Evolutionary conservation across 2,113 vertebrate genomes (phyloP).

Genomic region (Aramus guarauna): DNA sequence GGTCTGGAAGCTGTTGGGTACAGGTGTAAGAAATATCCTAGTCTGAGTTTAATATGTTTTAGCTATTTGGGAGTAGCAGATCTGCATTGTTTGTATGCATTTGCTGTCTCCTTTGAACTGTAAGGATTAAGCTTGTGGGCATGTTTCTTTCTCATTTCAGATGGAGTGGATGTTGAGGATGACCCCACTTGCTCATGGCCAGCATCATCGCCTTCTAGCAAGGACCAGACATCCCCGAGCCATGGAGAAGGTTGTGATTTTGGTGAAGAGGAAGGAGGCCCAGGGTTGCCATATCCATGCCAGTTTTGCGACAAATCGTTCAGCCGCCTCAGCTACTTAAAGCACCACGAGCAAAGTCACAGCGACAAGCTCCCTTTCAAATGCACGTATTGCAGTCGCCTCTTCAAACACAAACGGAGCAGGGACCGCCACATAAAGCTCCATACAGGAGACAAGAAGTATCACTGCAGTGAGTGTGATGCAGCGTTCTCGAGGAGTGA

Average conservation of each 20-base stretch:
- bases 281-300: slow-evolving; percentile 93
- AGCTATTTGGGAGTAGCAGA: background rate
- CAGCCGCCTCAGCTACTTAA: slow-evolving; percentile 96
- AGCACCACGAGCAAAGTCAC: slow-evolving; percentile 98
- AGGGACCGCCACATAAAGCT: slow-evolving; percentile 96
- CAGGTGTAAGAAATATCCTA: background rate
- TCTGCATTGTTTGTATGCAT: accelerated
- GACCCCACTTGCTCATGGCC: slow-evolving; percentile 96
- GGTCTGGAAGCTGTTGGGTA: slow-evolving; percentile 37
- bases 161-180: slow-evolving; percentile 93
- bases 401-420: slow-evolving; percentile 98
- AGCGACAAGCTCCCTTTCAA: slow-evolving; percentile 97
- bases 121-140: background rate
- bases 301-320: slow-evolving; percentile 99
- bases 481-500: slow-evolving; percentile 96
- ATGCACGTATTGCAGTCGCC: slow-evolving; percentile 94
- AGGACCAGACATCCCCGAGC: slow-evolving; percentile 95
- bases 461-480: slow-evolving; percentile 96
- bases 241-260: slow-evolving; percentile 94
- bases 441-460: slow-evolving; percentile 97
- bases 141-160: slow-evolving; percentile 72
- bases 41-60: background rate
- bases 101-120: background rate
- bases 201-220: slow-evolving; percentile 96
- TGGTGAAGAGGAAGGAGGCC: slow-evolving; percentile 93